Evolutionary conservation across 2,888 invertebrate species (phyloP), one percentile per base, ranked within the genome.

Genomic region (Microctonus hyperodae): DNA sequence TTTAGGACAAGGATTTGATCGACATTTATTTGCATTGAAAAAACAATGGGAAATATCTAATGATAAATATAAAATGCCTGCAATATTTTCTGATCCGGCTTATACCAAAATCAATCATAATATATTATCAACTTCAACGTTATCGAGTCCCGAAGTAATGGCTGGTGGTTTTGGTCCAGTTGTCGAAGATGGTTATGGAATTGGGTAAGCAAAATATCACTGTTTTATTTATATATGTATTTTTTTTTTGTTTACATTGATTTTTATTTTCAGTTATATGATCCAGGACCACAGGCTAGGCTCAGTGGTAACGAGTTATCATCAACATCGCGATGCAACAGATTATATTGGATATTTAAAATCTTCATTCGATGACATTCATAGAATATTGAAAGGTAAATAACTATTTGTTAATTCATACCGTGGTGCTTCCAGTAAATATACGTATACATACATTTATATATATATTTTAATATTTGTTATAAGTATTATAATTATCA

Each of bases 131-230:
- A 98, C 98, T 0, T 97, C 97, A 64, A 98, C 98, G 0, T 85
- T 99, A 57, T 91, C 93, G 0, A 94, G 96, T 57, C 92, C 95
- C 0, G 91, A 92, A 63, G 91, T 98, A 11, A 85, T 91, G 77
- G 92, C 93, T 25, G 98, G 98, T 28, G 95, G 95, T 0, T 99
- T 99, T 86, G 98, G 96, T 0, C 97, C 98, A 0, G 97, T 97
- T 7, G 91, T 92, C 0, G 85, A 87, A 61, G 91, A 98, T 86
- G 98, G 98, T 5, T 92, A 92, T 81, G 99, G 99, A 50, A 90
- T 98, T 74, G 97, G 92, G 90, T 98, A 89, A 87, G 37, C 11
- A 4, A 56, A 16, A 56, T 56, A 28, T 22, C 50, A 20, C 11
- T 22, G 23, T 88, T 86, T 22, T 22, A 31, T 35, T 31, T 55